A percentile compares a stretch with the other conserved stretches of the same genome.
Conservation (phyloP, 1,140 invertebrate species). For the Drosophila pectinifera region DNA sequence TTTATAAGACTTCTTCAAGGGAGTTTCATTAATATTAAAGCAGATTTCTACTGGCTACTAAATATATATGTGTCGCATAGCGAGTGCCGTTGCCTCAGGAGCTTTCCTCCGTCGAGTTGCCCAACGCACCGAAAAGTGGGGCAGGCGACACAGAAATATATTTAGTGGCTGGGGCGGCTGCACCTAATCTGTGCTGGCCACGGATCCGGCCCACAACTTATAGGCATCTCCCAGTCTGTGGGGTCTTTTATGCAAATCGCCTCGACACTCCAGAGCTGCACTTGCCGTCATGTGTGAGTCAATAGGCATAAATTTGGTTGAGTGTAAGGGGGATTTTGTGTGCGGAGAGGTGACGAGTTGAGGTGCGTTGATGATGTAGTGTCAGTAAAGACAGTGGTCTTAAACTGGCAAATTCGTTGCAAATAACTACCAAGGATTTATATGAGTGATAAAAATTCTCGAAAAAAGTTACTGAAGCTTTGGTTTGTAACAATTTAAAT, state of each 20-base stretch:
- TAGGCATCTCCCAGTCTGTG: slow-evolving; percentile 29
- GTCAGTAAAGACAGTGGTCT: slow-evolving; percentile 19
- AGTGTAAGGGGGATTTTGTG: slow-evolving; percentile 9
- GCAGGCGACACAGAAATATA: slow-evolving; percentile 62
- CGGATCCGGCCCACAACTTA: slow-evolving; percentile 19
- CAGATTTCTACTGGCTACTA: neutral
- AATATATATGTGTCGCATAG: slow-evolving; percentile 65
- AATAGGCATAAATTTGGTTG: slow-evolving; percentile 56
- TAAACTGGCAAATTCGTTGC: no score
- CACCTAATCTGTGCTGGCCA: slow-evolving; percentile 46
- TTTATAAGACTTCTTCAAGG: no score
- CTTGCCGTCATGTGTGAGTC: slow-evolving; percentile 39
- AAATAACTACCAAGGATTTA: neutral
- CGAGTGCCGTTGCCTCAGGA: slow-evolving; percentile 33
- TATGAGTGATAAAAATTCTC: neutral
- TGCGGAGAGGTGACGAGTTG: slow-evolving; percentile 32
- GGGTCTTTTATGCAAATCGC: slow-evolving; percentile 71
- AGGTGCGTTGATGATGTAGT: slow-evolving; percentile 39
- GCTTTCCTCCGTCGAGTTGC: slow-evolving; percentile 51
- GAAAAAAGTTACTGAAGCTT: no score
- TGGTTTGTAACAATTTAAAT: no score
- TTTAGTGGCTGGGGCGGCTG: slow-evolving; percentile 50
- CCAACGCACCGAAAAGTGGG: slow-evolving; percentile 68
- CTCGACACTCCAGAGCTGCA: slow-evolving; percentile 28
- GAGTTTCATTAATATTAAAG: neutral